Evolutionary conservation across 1,140 invertebrate genomes (phyloP), one percentile per base, ranked within the genome.

Genomic region (Formica selysi): DNA sequence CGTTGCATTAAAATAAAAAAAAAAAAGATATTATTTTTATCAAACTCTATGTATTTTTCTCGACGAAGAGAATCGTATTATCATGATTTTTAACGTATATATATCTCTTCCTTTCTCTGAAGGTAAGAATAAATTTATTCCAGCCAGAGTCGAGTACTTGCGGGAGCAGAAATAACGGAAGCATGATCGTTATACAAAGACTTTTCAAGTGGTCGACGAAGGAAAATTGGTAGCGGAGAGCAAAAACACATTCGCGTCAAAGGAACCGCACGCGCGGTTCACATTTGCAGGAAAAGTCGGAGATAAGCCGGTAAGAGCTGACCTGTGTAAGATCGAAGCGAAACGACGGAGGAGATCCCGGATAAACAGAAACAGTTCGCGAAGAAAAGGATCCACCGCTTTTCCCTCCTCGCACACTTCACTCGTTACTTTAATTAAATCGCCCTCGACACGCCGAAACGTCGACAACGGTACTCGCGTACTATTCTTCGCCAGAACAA

Each of bases 391-490:
- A 59, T 2, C 74, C 4, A 10, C 11, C 64, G 22, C 10, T 19
- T 67, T 10, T 38, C 41, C 51, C 29, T 48, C 29, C 64, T 80
- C 79, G 67, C 26, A 36, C 7, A 13, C 22, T 36, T 32, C 22
- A 26, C 48, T 51, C 48, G 68, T 83, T 74, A 62, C 57, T 83
- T 83, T 73, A 83, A 83, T 74, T 83, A 83, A 83, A 83, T 74
- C 74, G 79, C 41, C 38, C 32, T 61, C 54, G 70, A 54, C 32
- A 57, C 16, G 70, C 10, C 68, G 26, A 13, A 71, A 81, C 13
- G 36, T 22, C 22, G 67, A 22, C 65, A n/a, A 48, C 19, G 76
- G 4, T 16, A 51, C 29, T 79, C 13, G 51, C 16, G 65, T 32
- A 26, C 26, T 29, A 61, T 29, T 83, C 68, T 74, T 32, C 54